Conservation (phyloP, 2,888 invertebrate species). For the Sphinx pinastri region DNA sequence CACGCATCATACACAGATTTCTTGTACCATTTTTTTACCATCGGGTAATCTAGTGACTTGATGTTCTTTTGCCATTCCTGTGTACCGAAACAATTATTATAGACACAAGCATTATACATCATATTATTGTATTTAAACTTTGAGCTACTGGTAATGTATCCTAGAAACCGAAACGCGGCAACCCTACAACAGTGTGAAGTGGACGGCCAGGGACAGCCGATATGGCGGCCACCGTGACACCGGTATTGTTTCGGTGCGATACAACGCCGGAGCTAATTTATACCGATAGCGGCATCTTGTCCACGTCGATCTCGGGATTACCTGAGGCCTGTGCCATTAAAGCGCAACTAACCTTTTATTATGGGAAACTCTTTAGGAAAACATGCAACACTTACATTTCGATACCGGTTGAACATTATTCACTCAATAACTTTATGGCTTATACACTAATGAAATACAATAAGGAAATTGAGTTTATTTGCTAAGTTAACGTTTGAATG, state of each 20-base stretch:
- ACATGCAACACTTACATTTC: conserved; percentile 25
- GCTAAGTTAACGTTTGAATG: background rate
- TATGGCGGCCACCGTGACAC: conserved; percentile 72
- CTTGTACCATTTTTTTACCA: too few relatives aligned
- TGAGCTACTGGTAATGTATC: background rate
- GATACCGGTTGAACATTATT: conserved; percentile 23
- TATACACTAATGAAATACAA: conserved; percentile 13
- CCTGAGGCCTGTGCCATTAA: conserved; percentile 31
- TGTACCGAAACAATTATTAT: too few relatives aligned
- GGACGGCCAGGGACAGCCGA: conserved; percentile 60
- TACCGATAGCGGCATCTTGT: conserved; percentile 69
- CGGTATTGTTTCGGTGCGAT: conserved; percentile 71
- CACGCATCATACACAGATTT: too few relatives aligned
- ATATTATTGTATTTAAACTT: too few relatives aligned
- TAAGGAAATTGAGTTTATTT: conserved; percentile 10
- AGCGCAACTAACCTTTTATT: conserved; percentile 3
- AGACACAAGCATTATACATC: too few relatives aligned
- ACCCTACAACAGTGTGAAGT: conserved; percentile 53
- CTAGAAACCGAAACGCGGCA: conserved; percentile 26
- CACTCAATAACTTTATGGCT: background rate
- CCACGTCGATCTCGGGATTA: conserved; percentile 50
- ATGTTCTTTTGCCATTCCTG: too few relatives aligned
- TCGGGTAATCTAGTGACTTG: too few relatives aligned
- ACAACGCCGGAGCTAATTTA: conserved; percentile 75
- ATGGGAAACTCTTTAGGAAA: conserved; percentile 27